Base-by-base conservation (phyloP, 2,888 invertebrate genomes). In the Epirrhoe alternata region DNA sequence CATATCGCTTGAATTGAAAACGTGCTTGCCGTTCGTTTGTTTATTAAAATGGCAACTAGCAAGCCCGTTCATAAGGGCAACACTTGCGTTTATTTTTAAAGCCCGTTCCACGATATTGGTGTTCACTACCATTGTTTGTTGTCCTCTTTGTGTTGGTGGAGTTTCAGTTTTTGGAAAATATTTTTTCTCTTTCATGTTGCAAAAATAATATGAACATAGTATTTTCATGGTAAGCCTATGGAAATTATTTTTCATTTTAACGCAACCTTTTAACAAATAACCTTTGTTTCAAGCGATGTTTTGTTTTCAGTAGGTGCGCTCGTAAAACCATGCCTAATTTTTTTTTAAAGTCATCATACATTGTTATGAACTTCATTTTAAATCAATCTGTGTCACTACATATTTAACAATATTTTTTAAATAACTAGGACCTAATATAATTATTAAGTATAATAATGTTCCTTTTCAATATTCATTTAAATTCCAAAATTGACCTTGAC, bases 1-100 rank as follows among this genome's bases (percentile, higher is more conserved):
- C 47, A 56, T 65, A 70, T 68, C 66, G 64, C 45, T 65, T 61
- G 66, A 69, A 72, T 72, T 67, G 70, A 67, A 72, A 70, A 68
- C 66, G 72, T 70, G 70, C 72, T 64, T 64, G 56, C 59, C 31
- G 55, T 68, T 63, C 61, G 66, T 66, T 72, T 66, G 66, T 66
- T 72, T 67, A 70, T 72, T 68, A 63, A 70, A 72, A 67, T 62
- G 35, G 62, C 56, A 63, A 42, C 42, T 62, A 54, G 57, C 57
- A 61, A 24, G 12, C 42, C 62, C 59, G 24, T 61, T 66, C 52
- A 62, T 57, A 38, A 52, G 50, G 47, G 50, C 49, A 57, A 56
- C 61, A 64, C 52, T 64, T 10, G 56, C 51, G 50, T 63, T 57
- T 51, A 65, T 63, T 66, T 61, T 62, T 66, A 59, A 62, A 35